Conservation (phyloP, 2,797 vertebrate genomes). For the Tolypeutes matacus region DNA sequence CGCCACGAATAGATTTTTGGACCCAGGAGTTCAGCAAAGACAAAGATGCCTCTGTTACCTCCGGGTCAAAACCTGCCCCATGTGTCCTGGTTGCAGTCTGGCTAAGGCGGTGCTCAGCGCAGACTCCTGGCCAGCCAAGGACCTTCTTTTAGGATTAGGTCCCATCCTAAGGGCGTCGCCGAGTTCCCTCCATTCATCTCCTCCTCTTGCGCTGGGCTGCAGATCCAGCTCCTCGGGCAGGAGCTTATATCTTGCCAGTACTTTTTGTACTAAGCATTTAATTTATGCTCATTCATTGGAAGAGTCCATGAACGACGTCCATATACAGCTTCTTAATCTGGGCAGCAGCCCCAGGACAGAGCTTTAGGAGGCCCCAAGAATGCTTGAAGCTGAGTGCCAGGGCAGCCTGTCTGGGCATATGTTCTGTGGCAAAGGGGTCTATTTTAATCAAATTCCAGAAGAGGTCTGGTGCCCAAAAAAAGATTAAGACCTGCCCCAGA, state of each 20-base stretch:
- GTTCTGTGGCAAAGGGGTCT: not conserved
- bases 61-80: not conserved
- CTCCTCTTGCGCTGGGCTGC: not conserved
- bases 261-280: not conserved
- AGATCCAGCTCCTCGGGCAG: not conserved
- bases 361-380: not conserved
- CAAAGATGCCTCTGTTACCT: conserved; percentile 69
- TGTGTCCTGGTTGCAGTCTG: not conserved
- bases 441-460: not conserved
- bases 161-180: not conserved
- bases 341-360: not conserved
- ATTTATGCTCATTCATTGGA: not conserved
- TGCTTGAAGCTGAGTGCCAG: not conserved
- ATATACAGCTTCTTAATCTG: not conserved
- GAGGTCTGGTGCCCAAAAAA: not conserved
- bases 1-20: not conserved
- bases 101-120: not conserved
- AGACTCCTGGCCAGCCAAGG: not conserved
- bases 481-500: not conserved
- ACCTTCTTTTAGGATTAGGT: not conserved
- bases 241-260: not conserved
- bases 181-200: not conserved
- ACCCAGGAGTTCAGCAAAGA: not conserved
- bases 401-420: not conserved
- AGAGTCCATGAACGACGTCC: not conserved